A percentile compares a stretch with the other conserved stretches of the same genome.
These are phyloP conservation scores for Octomys mimax DNA, from an alignment of 2,797 vertebrate species.

Conservation along the genomic window DNA sequence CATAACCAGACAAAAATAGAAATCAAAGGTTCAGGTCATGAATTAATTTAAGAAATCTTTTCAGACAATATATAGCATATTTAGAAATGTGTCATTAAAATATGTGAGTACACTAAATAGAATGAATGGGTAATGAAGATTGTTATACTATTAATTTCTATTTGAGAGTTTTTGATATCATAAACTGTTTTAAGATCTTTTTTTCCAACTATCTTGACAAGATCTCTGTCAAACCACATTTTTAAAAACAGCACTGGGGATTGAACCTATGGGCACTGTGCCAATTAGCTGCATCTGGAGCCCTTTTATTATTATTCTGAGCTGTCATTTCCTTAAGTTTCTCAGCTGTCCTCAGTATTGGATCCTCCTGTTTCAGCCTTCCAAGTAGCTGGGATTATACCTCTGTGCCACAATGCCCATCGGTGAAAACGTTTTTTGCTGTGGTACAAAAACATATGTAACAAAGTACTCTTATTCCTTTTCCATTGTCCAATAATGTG, in stretches of 20 bases:
- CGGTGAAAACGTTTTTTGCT: not conserved
- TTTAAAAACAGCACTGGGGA: not conserved
- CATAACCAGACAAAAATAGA: slow-evolving; percentile 17
- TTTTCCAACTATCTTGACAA: not conserved
- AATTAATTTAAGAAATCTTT: slow-evolving; percentile 3
- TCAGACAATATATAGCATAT: slow-evolving; percentile 35
- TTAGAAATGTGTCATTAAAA: not conserved
- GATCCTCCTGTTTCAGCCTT: not conserved
- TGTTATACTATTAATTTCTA: not conserved
- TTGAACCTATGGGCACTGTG: not conserved
- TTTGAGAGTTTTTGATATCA: not conserved
- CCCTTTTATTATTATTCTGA: not conserved
- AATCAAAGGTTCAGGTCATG: not conserved
- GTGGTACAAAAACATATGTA: slow-evolving; percentile 26
- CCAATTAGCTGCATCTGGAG: not conserved
- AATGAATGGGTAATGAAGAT: not conserved
- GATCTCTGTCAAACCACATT: not conserved
- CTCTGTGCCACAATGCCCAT: not conserved
- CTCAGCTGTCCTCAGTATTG: not conserved
- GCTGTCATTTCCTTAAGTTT: not conserved
- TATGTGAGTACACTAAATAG: not conserved
- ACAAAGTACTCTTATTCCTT: not conserved
- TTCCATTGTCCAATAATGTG: not conserved
- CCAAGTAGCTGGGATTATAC: not conserved
- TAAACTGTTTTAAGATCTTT: not conserved